Percentiles rank a stretch among this genome's conserved stretches.
These are phyloP conservation scores for Drosophila aff. DNA, from an alignment of 1,140 invertebrate species.

Conservation along the genomic window DNA sequence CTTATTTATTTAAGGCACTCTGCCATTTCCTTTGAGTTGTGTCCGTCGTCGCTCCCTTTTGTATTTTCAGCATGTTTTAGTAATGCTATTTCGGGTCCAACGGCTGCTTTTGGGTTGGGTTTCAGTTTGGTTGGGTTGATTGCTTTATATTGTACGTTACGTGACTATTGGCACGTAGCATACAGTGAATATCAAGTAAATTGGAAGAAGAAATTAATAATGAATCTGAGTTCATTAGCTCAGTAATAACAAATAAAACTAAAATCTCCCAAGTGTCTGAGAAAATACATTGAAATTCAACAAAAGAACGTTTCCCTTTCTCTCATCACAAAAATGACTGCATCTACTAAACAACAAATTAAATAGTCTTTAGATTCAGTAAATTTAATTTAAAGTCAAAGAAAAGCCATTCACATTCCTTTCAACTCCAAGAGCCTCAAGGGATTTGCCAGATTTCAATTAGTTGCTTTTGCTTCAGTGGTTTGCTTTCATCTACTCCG, in stretches of 20 bases:
- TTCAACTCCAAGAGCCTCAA: background rate
- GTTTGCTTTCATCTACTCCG: slow-evolving; percentile 18
- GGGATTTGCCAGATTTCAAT: slow-evolving; percentile 14
- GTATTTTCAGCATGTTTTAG: slow-evolving; percentile 51
- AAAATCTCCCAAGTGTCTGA: background rate
- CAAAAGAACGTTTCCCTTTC: background rate
- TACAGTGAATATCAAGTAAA: slow-evolving; percentile 20
- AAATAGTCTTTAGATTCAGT: background rate
- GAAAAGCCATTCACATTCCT: background rate
- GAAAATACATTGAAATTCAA: background rate
- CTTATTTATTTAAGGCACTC: slow-evolving; percentile 75
- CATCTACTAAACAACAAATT: no score
- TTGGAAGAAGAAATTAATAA: slow-evolving; percentile 6
- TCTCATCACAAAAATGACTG: background rate
- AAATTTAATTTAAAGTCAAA: background rate
- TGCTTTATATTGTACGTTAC: slow-evolving; percentile 34
- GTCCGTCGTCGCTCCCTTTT: slow-evolving; percentile 27
- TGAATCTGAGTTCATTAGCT: slow-evolving; percentile 1
- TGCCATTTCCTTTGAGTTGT: slow-evolving; percentile 52
- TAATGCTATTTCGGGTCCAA: slow-evolving; percentile 32
- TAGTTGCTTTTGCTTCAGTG: slow-evolving; percentile 10
- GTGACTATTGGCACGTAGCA: slow-evolving; percentile 39
- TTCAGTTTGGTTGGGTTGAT: slow-evolving; percentile 10
- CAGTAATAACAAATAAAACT: background rate
- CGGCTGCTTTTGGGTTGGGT: slow-evolving; percentile 11